Percentiles rank a stretch among this genome's conserved stretches.
Evolutionary conservation across 2,888 invertebrate genomes (phyloP).

Genomic region (Tineola bisselliella): DNA sequence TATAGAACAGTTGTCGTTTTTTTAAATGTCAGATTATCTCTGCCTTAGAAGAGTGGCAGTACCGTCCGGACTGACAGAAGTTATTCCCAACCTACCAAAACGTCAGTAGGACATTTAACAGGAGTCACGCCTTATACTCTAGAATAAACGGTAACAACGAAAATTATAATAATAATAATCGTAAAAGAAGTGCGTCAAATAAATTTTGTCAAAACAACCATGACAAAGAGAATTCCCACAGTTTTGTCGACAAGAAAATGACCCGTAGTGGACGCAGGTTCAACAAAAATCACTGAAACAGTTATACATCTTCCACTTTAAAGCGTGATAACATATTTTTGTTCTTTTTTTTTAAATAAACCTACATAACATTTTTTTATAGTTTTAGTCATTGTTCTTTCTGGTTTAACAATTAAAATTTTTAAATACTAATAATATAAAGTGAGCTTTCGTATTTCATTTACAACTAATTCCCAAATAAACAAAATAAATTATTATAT

Average conservation of each 20-base stretch:
- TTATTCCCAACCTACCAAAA: too few species aligned
- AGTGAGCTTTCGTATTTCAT: too few species aligned
- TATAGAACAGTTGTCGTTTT: too few species aligned
- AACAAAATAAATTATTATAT: too few species aligned
- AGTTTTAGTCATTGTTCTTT: neutral
- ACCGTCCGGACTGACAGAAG: too few species aligned
- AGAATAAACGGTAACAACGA: neutral
- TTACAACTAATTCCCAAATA: too few species aligned
- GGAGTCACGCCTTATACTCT: too few species aligned
- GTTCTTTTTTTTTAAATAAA: neutral
- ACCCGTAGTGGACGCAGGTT: constrained; percentile 4
- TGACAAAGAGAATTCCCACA: constrained; percentile 7
- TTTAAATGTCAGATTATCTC: too few species aligned
- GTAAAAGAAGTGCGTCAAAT: neutral
- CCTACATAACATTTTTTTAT: neutral
- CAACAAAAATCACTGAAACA: neutral
- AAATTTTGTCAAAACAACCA: constrained; percentile 4
- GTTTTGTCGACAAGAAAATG: neutral
- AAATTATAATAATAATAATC: neutral
- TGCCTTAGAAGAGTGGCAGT: too few species aligned
- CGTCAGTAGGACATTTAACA: too few species aligned
- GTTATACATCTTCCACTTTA: neutral
- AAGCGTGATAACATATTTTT: neutral
- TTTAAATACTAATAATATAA: too few species aligned
- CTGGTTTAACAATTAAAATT: too few species aligned